Evolutionary conservation across 2,113 vertebrate genomes (phyloP), one percentile per base, ranked within the genome.

Genomic region (Stigmatopora argus): DNA sequence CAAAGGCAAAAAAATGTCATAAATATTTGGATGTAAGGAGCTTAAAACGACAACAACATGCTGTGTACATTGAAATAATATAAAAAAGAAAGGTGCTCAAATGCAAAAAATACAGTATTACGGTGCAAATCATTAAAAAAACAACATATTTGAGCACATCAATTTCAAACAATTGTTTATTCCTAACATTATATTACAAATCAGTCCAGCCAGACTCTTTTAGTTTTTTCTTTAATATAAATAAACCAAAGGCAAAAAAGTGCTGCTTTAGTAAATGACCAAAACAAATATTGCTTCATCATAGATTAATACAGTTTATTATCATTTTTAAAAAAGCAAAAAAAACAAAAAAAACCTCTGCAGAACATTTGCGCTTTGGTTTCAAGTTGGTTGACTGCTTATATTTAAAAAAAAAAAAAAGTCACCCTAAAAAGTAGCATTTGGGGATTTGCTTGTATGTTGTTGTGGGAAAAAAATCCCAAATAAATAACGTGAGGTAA

Each of bases 131-230:
- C 15, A 6, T 18, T 14, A 23, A 3, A 44, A 23, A 45, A 41
- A 23, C 0, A 62, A 68, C 3, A 18, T 26, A 86, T 72, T 79
- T 21, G 12, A 14, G 4, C 23, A 55, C 12, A 13, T 88, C 94
- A 92, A 97, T 96, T 93, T 96, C 94, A 97, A 99, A 98, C 94
- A 95, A 92, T 93, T 94, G 91, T 99, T 99, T 99, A 98, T 98
- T 99, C 94, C 91, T 94, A 87, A 88, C 88, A 12, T 44, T 92
- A 97, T 97, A 95, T 85, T 96, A 97, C 93, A 97, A 98, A 98
- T 95, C 93, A 98, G 96, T 92, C 93, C 14, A 96, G 96, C 97
- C 94, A 95, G 92, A 96, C 92, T 89, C 92, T 93, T 93, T 81
- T 14, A 15, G 5, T 26, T 6, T 74, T 78, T 0, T 65, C 48